Evolutionary conservation across 37 sponge, comb jelly and placozoan species (phyloP), one percentile per base, ranked within the genome.

Genomic region (Halisarca cf. caerulea): DNA sequence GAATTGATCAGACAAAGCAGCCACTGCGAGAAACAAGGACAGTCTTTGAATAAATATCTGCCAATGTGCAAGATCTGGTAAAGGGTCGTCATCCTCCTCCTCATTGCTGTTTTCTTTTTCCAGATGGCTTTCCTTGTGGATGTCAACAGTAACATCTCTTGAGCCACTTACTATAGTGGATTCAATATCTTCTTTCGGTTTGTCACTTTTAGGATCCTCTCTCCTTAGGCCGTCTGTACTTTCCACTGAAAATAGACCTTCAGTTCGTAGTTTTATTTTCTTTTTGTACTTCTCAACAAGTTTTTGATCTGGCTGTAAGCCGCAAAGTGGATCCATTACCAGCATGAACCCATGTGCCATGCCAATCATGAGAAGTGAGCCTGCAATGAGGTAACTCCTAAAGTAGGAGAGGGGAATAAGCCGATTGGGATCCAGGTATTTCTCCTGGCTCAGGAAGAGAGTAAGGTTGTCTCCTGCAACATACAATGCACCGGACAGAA

Each of bases 381-480:
- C 35, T 28, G 69, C 27, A 68, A 68, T 17, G 69, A 68, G 69
- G 33, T 68, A 68, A 34, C 35, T 68, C 32, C 69, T 28, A 1
- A 68, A 34, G 33, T 32, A 68, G 1, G 69, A 68, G 0, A 34
- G 17, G n/a, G 17, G 30, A 3, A 68, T 34, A 34, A 28, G 27
- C 69, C 28, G 69, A 28, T 34, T 17, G 32, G 33, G 32, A 34
- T 68, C 69, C 33, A 68, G 17, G 30, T 68, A 68, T 1, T n/a
- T 18, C 2, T 68, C 69, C 30, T 34, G 32, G 27, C 28, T 34
- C 14, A 68, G 35, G 32, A 68, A 34, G 1, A 68, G 69, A 68
- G 69, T 28, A 34, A 68, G 69, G 69, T 68, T 68, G 69, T 68
- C 69, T 34, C 69, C 35, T 8, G 32, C 69, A 68, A 68, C 28